These are phyloP conservation scores for Bradypodion ventrale DNA, from an alignment of 2,797 vertebrate genomes.

Conservation along the genomic window DNA sequence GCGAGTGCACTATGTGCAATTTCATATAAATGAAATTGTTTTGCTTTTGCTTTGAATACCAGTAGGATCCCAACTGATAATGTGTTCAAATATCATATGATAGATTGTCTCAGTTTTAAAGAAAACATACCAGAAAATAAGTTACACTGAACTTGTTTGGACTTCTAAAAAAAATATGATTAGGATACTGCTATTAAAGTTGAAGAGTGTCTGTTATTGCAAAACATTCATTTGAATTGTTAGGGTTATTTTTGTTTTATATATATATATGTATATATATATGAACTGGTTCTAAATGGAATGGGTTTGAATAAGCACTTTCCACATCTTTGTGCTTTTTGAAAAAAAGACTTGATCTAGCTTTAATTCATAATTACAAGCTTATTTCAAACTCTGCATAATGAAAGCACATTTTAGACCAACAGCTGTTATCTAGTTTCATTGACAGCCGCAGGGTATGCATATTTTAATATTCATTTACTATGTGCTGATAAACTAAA, in stretches of 20 bases:
- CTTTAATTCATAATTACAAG: slow-evolving; percentile 82
- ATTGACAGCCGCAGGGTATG: slow-evolving; percentile 75
- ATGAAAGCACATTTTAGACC: slow-evolving; percentile 80
- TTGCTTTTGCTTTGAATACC: no score
- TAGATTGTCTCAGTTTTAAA: no score
- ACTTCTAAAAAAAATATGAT: not conserved
- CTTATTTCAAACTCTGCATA: slow-evolving; percentile 77
- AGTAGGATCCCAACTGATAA: no score
- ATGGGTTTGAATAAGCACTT: slow-evolving; percentile 58
- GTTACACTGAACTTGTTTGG: not conserved
- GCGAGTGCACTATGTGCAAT: no score
- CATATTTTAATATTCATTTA: slow-evolving; percentile 83
- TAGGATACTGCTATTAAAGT: not conserved
- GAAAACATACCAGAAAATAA: not conserved
- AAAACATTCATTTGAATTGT: slow-evolving; percentile 34
- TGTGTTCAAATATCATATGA: no score
- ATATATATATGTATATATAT: not conserved
- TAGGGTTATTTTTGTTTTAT: no score
- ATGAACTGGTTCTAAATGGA: slow-evolving; percentile 60
- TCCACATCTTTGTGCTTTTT: slow-evolving; percentile 59
- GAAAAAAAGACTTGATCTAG: slow-evolving; percentile 46
- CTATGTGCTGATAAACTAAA: slow-evolving; percentile 80
- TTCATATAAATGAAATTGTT: no score
- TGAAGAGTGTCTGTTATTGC: not conserved
- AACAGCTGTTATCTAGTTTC: slow-evolving; percentile 81